A percentile compares a stretch with the other conserved stretches of the same genome.
Conservation (phyloP, 2,113 vertebrate species). For the Arenaria interpres region DNA sequence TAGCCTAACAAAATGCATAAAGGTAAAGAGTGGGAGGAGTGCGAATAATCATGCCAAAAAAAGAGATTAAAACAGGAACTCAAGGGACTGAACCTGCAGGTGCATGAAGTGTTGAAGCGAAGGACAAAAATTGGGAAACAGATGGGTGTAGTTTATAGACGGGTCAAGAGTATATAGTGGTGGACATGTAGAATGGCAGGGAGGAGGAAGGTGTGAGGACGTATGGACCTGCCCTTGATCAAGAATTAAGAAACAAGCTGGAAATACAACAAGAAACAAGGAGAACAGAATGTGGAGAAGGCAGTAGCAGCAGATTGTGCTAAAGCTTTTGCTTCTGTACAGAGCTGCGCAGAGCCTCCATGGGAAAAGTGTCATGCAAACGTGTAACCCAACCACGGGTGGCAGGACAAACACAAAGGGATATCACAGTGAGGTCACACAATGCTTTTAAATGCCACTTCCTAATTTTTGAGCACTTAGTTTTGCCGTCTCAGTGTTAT, state of each 20-base stretch:
- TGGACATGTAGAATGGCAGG: neutral
- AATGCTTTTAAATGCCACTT: neutral
- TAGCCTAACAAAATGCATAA: neutral
- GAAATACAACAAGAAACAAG: neutral
- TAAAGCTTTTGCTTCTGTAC: neutral
- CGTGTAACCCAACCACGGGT: fast-evolving
- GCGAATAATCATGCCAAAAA: neutral
- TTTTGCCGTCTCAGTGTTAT: neutral
- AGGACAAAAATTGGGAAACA: neutral
- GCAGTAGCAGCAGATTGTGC: neutral
- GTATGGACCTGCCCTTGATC: neutral
- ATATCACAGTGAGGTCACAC: neutral
- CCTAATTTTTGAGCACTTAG: neutral
- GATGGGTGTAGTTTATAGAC: neutral
- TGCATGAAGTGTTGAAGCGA: neutral
- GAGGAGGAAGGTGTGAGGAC: neutral
- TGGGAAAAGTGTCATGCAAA: neutral
- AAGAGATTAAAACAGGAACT: neutral
- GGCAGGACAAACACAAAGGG: neutral
- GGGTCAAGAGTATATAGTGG: neutral
- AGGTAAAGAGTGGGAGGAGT: neutral
- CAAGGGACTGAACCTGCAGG: neutral
- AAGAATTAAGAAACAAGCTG: neutral
- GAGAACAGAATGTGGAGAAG: neutral
- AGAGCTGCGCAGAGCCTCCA: neutral